Conservation (phyloP, 2,888 invertebrate species). For the Lordiphosa fenestrarum region DNA sequence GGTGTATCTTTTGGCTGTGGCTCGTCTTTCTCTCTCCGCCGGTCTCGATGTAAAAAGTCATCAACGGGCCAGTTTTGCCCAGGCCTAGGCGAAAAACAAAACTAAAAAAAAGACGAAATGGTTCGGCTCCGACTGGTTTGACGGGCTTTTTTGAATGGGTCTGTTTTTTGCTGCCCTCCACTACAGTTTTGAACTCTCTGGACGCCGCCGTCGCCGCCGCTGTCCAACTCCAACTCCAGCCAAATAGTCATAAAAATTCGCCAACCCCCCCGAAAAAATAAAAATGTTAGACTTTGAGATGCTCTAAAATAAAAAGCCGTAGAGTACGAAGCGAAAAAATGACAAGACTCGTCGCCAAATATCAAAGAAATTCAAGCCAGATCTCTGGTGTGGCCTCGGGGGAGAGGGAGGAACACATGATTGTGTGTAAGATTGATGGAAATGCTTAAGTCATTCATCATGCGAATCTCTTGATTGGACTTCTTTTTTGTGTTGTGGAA, state of each 20-base stretch:
- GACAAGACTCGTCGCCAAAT: conserved; percentile 26
- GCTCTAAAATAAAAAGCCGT: conserved; percentile 29
- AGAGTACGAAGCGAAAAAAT: conserved; percentile 4
- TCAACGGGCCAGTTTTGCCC: conserved; percentile 54
- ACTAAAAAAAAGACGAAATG: conserved; percentile 5
- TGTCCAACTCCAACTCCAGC: conserved; percentile 36
- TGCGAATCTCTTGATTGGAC: conserved; percentile 46
- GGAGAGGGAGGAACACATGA: conserved; percentile 13
- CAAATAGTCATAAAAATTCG: conserved; percentile 63
- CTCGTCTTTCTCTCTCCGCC: conserved; percentile 14
- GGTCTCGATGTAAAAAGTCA: conserved; percentile 67
- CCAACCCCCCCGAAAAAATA: conserved; percentile 12
- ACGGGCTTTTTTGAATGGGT: conserved; percentile 67
- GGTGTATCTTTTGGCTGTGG: conserved; percentile 13
- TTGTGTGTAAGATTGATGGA: conserved; percentile 55
- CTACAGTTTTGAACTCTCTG: conserved; percentile 54
- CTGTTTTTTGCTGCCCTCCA: conserved; percentile 26
- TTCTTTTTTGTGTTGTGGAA: conserved; percentile 8
- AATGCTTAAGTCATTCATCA: conserved; percentile 60
- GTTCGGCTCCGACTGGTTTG: conserved; percentile 59
- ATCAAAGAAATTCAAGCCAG: conserved; percentile 34
- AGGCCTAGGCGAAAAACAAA: conserved; percentile 54
- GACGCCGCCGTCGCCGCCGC: conserved; percentile 1
- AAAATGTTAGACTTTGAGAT: conserved; percentile 39
- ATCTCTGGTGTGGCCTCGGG: conserved; percentile 2